phyloP scores from a whole-genome alignment of 2,888 invertebrate species.

The Oeneis ivallda region DNA sequence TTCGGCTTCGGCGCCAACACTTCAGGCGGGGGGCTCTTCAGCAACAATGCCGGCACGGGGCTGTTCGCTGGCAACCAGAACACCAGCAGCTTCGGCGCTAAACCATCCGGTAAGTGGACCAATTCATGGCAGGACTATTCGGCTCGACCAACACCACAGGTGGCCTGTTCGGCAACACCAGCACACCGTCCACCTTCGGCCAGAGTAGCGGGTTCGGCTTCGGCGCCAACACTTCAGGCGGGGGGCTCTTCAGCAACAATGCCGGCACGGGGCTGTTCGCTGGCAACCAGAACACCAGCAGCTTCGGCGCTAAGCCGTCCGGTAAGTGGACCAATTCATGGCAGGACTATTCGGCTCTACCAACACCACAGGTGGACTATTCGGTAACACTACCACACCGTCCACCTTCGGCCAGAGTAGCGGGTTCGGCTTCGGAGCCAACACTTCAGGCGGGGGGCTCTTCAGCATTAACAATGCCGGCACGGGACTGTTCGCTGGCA shows the following conservation, averaged over 20 bases:
- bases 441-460: conserved; percentile 72
- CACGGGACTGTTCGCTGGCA: conserved; percentile 82
- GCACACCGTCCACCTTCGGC: conserved; percentile 82
- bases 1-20: conserved; percentile 68
- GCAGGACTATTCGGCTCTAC: conserved; percentile 84
- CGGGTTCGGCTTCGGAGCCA: no score
- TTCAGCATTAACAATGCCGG: conserved; percentile 81
- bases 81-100: conserved; percentile 82
- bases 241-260: conserved; percentile 81
- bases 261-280: conserved; percentile 83
- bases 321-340: conserved; percentile 54
- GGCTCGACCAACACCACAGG: conserved; percentile 76
- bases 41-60: conserved; percentile 69
- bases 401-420: conserved; percentile 85
- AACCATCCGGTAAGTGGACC: conserved; percentile 74
- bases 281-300: conserved; percentile 73
- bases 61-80: conserved; percentile 83
- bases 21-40: conserved; percentile 81
- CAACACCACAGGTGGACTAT: conserved; percentile 61
- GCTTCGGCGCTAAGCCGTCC: conserved; percentile 82
- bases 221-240: conserved; percentile 65
- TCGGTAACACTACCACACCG: conserved; percentile 54
- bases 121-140: conserved; percentile 77
- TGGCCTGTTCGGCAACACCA: conserved; percentile 61
- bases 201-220: conserved; percentile 78